phyloP scores from a whole-genome alignment of 2,888 invertebrate genomes.

The Caenorhabditis angaria region DNA sequence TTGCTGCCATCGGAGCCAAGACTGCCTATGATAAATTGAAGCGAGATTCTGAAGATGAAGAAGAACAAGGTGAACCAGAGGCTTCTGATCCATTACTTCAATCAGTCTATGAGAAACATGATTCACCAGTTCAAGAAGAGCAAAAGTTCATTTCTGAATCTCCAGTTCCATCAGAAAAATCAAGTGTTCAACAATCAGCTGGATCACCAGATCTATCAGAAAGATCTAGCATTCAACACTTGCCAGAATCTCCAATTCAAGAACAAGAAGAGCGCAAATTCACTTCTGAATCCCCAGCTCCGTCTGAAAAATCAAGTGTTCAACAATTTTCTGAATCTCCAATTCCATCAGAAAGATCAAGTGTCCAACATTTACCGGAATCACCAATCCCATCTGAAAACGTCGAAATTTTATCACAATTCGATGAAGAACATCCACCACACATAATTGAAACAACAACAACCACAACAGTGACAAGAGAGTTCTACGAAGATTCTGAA shows the following conservation, averaged over 20 bases:
- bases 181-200: background rate
- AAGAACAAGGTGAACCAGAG: slow-evolving; percentile 16
- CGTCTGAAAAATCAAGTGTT: background rate
- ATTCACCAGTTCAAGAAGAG: background rate
- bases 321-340: slow-evolving; percentile 11
- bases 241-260: background rate
- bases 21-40: slow-evolving; percentile 55
- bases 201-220: slow-evolving; percentile 10
- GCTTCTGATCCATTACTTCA: too few species aligned
- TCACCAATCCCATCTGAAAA: slow-evolving; percentile 13
- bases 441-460: slow-evolving; percentile 3
- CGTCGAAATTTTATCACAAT: background rate
- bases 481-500: slow-evolving; percentile 5
- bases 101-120: too few species aligned
- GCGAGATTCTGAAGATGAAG: slow-evolving; percentile 33
- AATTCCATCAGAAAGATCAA: slow-evolving; percentile 8
- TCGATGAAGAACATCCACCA: slow-evolving; percentile 7
- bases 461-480: slow-evolving; percentile 5
- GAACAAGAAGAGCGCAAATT: background rate
- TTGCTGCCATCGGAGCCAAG: slow-evolving; percentile 57
- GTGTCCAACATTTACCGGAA: slow-evolving; percentile 3
- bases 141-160: background rate
- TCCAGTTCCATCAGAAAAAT: slow-evolving; percentile 11
- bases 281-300: slow-evolving; percentile 4
- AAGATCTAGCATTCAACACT: background rate